Evolutionary conservation across 2,888 invertebrate genomes (phyloP), one percentile per base, ranked within the genome.

Genomic region (Campopleginae sp.): DNA sequence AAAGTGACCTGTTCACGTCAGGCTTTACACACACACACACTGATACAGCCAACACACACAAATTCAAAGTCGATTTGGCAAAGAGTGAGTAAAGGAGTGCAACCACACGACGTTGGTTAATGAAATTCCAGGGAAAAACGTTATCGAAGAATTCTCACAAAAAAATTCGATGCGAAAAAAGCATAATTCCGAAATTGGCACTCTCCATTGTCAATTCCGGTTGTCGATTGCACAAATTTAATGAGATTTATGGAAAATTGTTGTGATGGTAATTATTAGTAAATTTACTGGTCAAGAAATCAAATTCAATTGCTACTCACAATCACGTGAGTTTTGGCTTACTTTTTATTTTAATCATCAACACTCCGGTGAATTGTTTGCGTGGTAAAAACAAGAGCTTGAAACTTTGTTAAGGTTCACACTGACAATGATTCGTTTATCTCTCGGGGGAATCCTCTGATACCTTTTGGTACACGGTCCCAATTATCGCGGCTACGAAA

Each of bases 1-100:
- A 33, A 75, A 75, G 51, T 38, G 48, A 38, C 76, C 2, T 38
- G 48, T 51, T 48, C 12, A 19, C 75, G 75, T 63, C 75, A 61
- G 38, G 44, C n/a, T 17, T 27, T 61, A 27, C 42, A 61, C 61
- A 61, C 42, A 14, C 27, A 54, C 8, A 10, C 23, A 3, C 58
- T 5, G 5, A 48, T n/a, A 48, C 48, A 48, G n/a, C n/a, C n/a
- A n/a, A n/a, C 0, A 58, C 0, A 58, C 3, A 23, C 23, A 23
- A 75, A 19, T 65, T 63, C 33, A 19, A 12, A 17, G 46, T 19
- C 27, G 48, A 63, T 48, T 33, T 46, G 33, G 33, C 23, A 5
- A 27, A 27, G 27, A 12, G 27, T 14, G 14, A 58, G 58, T 58
- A 58, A 12, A 58, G 27, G 6, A 27, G 12, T 14, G 27, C 12